Conservation (phyloP, 2,888 invertebrate species). For the Campoletis raptor region DNA sequence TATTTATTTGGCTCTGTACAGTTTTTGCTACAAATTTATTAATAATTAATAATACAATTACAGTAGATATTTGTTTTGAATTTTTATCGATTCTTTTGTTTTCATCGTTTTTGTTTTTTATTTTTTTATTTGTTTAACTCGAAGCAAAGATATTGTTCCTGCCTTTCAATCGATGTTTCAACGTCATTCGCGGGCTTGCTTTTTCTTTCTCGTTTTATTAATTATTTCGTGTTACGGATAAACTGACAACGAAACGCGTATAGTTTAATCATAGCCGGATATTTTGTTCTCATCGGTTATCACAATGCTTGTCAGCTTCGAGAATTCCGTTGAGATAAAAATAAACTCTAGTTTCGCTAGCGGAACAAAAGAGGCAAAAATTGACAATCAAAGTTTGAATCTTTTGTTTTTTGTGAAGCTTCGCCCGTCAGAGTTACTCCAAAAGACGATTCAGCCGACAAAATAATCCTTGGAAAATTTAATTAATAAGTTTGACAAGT, state of each 20-base stretch:
- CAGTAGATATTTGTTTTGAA: constrained; percentile 63
- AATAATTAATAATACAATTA: constrained; percentile 68
- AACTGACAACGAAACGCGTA: not conserved
- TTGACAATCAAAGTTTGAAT: not conserved
- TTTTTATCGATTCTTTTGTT: constrained; percentile 54
- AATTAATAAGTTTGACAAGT: not conserved
- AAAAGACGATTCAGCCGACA: not conserved
- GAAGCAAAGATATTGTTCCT: constrained; percentile 73
- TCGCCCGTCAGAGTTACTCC: not conserved
- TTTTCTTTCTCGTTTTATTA: not conserved
- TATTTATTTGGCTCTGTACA: constrained; percentile 83
- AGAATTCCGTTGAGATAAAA: constrained; percentile 18
- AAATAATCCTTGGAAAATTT: not conserved
- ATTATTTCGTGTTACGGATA: not conserved
- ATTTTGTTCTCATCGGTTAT: constrained; percentile 15
- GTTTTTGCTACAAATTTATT: constrained; percentile 73
- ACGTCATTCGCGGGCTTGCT: constrained; percentile 46
- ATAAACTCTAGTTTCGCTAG: not conserved
- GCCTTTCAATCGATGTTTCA: constrained; percentile 66
- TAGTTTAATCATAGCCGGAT: constrained; percentile 24
- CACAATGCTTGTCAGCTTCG: constrained; percentile 12
- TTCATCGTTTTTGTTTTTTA: constrained; percentile 69
- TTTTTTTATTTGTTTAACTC: constrained; percentile 75
- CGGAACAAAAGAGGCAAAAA: not conserved
- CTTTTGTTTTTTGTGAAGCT: not conserved